These are phyloP conservation scores for Xenopus petersii DNA, from an alignment of 2,797 vertebrate species.

Conservation along the genomic window DNA sequence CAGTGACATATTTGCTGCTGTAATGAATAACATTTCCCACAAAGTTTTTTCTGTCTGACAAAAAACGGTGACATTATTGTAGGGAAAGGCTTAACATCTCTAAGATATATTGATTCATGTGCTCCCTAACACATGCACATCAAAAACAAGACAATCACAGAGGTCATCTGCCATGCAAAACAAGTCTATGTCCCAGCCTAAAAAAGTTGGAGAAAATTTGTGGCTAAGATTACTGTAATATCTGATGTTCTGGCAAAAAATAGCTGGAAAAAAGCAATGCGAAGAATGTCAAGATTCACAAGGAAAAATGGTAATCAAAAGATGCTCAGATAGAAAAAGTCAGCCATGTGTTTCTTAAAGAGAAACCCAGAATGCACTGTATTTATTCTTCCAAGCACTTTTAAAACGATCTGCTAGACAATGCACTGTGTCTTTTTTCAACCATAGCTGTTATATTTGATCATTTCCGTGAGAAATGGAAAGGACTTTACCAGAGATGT, in stretches of 20 bases:
- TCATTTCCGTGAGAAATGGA: too few species aligned
- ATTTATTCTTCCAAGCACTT: too few species aligned
- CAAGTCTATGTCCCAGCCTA: not conserved
- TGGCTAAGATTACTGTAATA: not conserved
- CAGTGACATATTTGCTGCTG: slow-evolving; percentile 77
- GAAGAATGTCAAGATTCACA: too few species aligned
- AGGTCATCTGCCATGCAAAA: slow-evolving; percentile 16
- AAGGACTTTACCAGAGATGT: too few species aligned
- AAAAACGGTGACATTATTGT: slow-evolving; percentile 73
- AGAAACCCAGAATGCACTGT: too few species aligned
- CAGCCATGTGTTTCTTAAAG: too few species aligned
- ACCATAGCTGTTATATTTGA: too few species aligned
- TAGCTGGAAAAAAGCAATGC: too few species aligned
- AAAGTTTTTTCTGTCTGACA: slow-evolving; percentile 74
- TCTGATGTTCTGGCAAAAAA: slow-evolving; percentile 10
- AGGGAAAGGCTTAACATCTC: slow-evolving; percentile 65
- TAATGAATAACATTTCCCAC: slow-evolving; percentile 75
- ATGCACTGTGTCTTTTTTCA: too few species aligned
- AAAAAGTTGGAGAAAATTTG: not conserved
- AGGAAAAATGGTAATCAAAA: too few species aligned
- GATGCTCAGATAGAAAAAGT: too few species aligned
- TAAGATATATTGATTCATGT: slow-evolving; percentile 71
- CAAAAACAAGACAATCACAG: slow-evolving; percentile 45
- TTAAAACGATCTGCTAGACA: too few species aligned
- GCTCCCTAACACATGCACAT: slow-evolving; percentile 63